Conservation (phyloP, 1,140 invertebrate genomes). For the Rhagoletis zephyria region DNA sequence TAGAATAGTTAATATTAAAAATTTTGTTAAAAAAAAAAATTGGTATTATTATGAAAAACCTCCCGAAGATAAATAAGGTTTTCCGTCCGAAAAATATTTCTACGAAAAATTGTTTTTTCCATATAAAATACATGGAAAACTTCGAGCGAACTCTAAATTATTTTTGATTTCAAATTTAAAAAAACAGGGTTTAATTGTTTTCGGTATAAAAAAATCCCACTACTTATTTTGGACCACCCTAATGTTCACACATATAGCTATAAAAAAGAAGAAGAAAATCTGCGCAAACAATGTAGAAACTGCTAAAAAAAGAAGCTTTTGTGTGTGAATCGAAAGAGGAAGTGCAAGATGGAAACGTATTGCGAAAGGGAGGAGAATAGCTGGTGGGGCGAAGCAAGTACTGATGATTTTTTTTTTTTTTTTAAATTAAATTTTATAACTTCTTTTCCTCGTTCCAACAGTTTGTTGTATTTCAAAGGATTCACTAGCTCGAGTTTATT, state of each 20-base stretch:
- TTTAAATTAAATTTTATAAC: neutral
- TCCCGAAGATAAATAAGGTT: too few relatives aligned
- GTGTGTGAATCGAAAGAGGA: neutral
- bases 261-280: neutral
- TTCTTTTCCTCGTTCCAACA: neutral
- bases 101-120: too few relatives aligned
- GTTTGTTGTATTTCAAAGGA: neutral
- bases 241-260: neutral
- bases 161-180: too few relatives aligned
- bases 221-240: too few relatives aligned
- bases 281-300: neutral
- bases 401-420: neutral
- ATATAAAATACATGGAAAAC: too few relatives aligned
- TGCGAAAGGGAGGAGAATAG: neutral
- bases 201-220: too few relatives aligned
- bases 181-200: too few relatives aligned
- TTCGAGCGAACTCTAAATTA: too few relatives aligned
- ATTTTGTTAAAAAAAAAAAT: too few relatives aligned
- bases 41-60: too few relatives aligned
- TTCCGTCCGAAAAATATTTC: too few relatives aligned
- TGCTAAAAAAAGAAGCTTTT: neutral
- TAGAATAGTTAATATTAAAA: too few relatives aligned
- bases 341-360: neutral
- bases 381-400: neutral
- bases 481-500: neutral